Percentiles rank a stretch among this genome's conserved stretches.
Evolutionary conservation across 2,113 vertebrate genomes (phyloP).

Genomic region (Ageneiosus marmoratus): DNA sequence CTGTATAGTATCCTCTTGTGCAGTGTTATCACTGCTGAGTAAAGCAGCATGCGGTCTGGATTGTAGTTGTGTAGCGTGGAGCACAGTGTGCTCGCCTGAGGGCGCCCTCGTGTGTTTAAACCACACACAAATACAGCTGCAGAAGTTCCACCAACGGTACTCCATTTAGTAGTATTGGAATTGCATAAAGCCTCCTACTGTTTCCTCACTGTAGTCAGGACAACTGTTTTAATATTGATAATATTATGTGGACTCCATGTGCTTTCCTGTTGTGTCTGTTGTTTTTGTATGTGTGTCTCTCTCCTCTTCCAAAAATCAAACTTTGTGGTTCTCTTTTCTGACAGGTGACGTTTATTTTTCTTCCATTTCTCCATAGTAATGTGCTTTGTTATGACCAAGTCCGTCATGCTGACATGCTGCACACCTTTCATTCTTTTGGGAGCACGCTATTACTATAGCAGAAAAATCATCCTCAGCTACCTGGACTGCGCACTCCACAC

Average conservation of each 20-base stretch:
- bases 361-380: constrained; percentile 96
- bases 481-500: constrained; percentile 93
- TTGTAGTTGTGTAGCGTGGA: not conserved
- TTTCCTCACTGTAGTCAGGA: not conserved
- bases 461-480: constrained; percentile 94
- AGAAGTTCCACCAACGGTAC: not conserved
- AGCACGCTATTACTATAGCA: constrained; percentile 97
- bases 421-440: constrained; percentile 88
- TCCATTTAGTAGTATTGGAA: not conserved
- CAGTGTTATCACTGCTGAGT: constrained; percentile 14
- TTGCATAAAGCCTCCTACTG: not conserved
- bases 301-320: constrained; percentile 81
- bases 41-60: not conserved
- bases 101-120: constrained; percentile 64
- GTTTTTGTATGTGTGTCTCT: constrained; percentile 60
- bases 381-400: constrained; percentile 94
- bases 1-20: not conserved
- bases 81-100: constrained; percentile 20
- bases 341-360: constrained; percentile 95
- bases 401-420: constrained; percentile 90
- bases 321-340: constrained; percentile 94
- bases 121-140: constrained; percentile 26
- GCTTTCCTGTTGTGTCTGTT: constrained; percentile 51
- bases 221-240: constrained; percentile 12
- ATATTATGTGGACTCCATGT: constrained; percentile 14